phyloP scores from a whole-genome alignment of 1,140 invertebrate species.

The Procambarus virginalis region DNA sequence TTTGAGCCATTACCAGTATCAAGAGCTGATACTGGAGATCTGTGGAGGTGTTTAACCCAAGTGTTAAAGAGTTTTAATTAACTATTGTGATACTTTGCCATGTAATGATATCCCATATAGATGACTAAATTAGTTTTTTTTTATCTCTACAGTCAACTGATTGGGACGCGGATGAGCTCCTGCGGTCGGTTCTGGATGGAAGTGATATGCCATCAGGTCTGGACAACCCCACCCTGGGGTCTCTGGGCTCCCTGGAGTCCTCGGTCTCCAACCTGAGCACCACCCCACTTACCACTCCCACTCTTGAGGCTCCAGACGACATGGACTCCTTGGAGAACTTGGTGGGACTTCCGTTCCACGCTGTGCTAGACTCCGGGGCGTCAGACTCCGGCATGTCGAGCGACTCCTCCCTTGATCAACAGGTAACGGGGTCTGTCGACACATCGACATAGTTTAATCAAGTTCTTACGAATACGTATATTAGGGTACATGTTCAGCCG shows the following conservation, averaged over 20 bases:
- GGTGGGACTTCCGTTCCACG: slow-evolving; percentile 57
- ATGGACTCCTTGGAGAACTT: slow-evolving; percentile 51
- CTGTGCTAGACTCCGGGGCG: slow-evolving; percentile 48
- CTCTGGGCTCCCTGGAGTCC: slow-evolving; percentile 12
- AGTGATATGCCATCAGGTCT: slow-evolving; percentile 1
- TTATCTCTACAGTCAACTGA: slow-evolving; percentile 13
- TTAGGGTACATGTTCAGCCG: too few species aligned
- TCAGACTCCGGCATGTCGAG: slow-evolving; percentile 63
- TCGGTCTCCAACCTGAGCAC: slow-evolving; percentile 12
- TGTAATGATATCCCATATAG: not conserved
- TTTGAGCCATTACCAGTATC: too few species aligned
- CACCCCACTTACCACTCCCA: slow-evolving; percentile 26
- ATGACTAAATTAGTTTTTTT: not conserved
- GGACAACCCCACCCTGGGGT: slow-evolving; percentile 10
- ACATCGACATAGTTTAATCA: too few species aligned
- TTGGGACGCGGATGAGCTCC: slow-evolving; percentile 57
- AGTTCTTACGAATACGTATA: too few species aligned
- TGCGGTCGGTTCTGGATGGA: slow-evolving; percentile 47
- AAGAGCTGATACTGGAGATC: too few species aligned
- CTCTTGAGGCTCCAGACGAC: slow-evolving; percentile 38
- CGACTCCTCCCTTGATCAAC: slow-evolving; percentile 52
- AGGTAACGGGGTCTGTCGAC: slow-evolving; percentile 2
- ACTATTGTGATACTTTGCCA: too few species aligned
- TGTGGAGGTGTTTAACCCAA: not conserved
- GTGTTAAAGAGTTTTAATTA: not conserved